Base-by-base conservation (phyloP, 2,888 invertebrate species). In the Pomacea canaliculata region DNA sequence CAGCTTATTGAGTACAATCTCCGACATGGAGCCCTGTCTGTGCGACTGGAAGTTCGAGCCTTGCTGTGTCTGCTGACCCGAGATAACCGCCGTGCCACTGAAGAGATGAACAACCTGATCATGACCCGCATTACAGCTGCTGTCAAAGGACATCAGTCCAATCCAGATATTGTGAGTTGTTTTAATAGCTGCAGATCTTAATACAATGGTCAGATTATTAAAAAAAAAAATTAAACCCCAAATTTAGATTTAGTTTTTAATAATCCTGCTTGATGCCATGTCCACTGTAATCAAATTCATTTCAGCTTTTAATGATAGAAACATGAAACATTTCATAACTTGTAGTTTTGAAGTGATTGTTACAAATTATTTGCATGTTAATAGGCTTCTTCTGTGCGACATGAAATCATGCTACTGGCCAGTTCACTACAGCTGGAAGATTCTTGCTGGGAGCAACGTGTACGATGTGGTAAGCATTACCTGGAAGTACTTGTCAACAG, bases 361-460 rank as follows among this genome's bases (percentile, higher is more conserved):
- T 56, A 56, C 37, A 56, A 16, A 56, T 56, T 10, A 10, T 16
- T 56, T 56, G 51, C 16, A 7, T 56, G 51, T 13, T 56, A 8
- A 56, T 16, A 89, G 89, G 88, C 88, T 56, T 93, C 94, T 5
- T 94, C 95, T 4, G 96, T 97, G 0, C 93, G 97, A 7, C 96
- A 97, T 87, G 95, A 98, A 90, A 97, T 98, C 90, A 93, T 96
- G 13, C 92, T 98, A 19, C 91, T 98, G 49, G 96, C 97, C 1
- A 95, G 96, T 0, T 93, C 97, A 69, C 94, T 98, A 3, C 95
- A 96, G 85, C 96, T 96, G 83, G 96, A 97, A 87, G 98, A 98
- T 90, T 94, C 95, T 7, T 97, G 97, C 89, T 98, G 98, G 98
- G 98, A 98, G 90, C 94, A 95, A 80, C 95, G 98, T 86, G 92